phyloP scores from a whole-genome alignment of 2,113 vertebrate species.

The Procavia capensis region DNA sequence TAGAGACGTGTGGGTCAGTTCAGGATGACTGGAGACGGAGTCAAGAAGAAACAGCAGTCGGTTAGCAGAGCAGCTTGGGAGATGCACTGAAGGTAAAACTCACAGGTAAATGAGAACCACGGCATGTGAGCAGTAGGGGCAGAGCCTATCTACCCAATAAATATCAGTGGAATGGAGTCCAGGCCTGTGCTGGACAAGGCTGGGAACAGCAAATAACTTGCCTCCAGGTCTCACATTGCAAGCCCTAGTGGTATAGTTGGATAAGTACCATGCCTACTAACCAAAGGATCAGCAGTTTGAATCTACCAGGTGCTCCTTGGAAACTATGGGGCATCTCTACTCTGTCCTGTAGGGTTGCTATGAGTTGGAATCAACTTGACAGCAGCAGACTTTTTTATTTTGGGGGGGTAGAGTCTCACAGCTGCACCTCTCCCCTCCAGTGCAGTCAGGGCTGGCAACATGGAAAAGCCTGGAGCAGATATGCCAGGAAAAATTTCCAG shows the following conservation, averaged over 20 bases:
- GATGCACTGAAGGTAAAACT: not conserved
- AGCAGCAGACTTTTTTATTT: no score
- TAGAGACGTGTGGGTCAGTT: not conserved
- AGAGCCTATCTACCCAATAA: not conserved
- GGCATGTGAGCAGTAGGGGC: not conserved
- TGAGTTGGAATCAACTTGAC: no score
- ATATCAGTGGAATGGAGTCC: not conserved
- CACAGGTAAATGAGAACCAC: not conserved
- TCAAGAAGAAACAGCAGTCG: not conserved
- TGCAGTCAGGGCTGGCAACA: not conserved
- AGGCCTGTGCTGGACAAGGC: not conserved
- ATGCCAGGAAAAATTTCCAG: not conserved
- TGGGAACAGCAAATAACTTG: not conserved
- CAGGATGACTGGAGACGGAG: not conserved
- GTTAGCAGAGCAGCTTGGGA: not conserved
- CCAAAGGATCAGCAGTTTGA: no score
- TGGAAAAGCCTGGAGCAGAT: not conserved
- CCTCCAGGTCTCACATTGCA: not conserved
- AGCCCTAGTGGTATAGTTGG: no score
- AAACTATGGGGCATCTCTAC: no score
- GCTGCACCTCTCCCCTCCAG: not conserved
- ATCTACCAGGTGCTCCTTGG: no score
- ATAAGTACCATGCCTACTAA: no score
- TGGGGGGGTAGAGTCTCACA: no score
- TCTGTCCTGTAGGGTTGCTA: no score